Conservation (phyloP, 2,113 vertebrate species). For the Oncorhynchus clarkii region DNA sequence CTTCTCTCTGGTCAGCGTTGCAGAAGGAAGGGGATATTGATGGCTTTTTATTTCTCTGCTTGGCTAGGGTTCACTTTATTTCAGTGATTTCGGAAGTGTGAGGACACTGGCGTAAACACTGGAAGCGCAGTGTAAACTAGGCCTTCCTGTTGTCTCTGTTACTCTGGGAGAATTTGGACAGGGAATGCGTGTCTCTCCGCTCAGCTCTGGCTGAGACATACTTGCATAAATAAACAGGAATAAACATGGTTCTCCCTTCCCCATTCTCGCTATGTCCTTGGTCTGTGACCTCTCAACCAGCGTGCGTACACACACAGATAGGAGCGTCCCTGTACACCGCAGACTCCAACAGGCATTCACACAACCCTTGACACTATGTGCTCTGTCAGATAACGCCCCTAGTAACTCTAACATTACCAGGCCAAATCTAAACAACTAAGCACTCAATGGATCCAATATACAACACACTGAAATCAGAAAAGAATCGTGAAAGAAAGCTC, state of each 20-base stretch:
- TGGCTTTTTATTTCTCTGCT: slow-evolving; percentile 41
- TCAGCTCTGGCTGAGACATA: slow-evolving; percentile 35
- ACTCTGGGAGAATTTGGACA: slow-evolving; percentile 46
- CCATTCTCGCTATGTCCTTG: slow-evolving; percentile 31
- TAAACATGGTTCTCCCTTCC: slow-evolving; percentile 48
- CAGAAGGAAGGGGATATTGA: slow-evolving; percentile 28
- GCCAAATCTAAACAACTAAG: slow-evolving; percentile 10
- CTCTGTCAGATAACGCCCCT: slow-evolving; percentile 23
- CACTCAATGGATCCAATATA: background rate
- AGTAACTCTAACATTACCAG: slow-evolving; percentile 38
- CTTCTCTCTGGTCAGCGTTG: background rate
- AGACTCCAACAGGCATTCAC: background rate
- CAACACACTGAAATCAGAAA: background rate
- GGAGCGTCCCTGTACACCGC: background rate
- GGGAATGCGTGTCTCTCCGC: slow-evolving; percentile 39
- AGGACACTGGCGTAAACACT: slow-evolving; percentile 51
- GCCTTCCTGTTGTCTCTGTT: slow-evolving; percentile 59
- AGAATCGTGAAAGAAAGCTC: background rate
- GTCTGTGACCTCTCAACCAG: slow-evolving; percentile 35
- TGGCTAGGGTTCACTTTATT: slow-evolving; percentile 27
- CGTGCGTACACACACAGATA: slow-evolving; percentile 4
- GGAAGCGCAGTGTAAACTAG: slow-evolving; percentile 55
- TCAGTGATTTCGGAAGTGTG: slow-evolving; percentile 52
- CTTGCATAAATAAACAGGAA: slow-evolving; percentile 61
- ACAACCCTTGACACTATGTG: slow-evolving; percentile 10